A percentile compares a stretch with the other conserved stretches of the same genome.
Evolutionary conservation across 53 echinoderm and acorn worm genomes (phyloP).

Genomic region (Zoroaster sp.): DNA sequence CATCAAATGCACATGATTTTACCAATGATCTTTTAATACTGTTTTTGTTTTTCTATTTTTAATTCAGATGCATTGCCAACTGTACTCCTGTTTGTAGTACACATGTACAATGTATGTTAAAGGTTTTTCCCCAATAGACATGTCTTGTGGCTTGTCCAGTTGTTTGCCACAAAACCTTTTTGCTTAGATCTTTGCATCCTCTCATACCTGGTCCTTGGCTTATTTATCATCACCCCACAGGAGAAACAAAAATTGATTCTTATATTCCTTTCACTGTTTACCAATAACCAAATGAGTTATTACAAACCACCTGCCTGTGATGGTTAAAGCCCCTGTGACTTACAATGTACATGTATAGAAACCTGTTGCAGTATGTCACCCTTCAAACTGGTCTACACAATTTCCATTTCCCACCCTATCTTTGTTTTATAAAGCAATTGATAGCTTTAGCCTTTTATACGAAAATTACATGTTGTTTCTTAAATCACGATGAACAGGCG

Average conservation of each 20-base stretch:
- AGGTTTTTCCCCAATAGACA: too few relatives aligned
- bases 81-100: too few relatives aligned
- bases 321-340: not conserved
- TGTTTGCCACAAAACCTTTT: too few relatives aligned
- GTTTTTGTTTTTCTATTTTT: too few relatives aligned
- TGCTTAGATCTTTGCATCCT: not conserved
- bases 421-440: slow-evolving; percentile 18
- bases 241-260: not conserved
- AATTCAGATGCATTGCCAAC: too few relatives aligned
- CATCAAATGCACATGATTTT: too few relatives aligned
- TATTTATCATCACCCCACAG: not conserved
- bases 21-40: too few relatives aligned
- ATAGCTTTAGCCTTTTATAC: not conserved
- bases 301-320: not conserved
- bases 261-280: not conserved
- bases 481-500: too few relatives aligned
- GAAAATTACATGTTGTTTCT: too few relatives aligned
- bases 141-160: too few relatives aligned
- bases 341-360: too few relatives aligned
- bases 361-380: slow-evolving; percentile 25
- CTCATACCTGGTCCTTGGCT: not conserved
- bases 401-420: not conserved
- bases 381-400: not conserved
- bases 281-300: slow-evolving; percentile 12
- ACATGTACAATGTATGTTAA: too few relatives aligned